Conservation (phyloP, 2,113 vertebrate genomes). For the Plecturocebus donacophilus region DNA sequence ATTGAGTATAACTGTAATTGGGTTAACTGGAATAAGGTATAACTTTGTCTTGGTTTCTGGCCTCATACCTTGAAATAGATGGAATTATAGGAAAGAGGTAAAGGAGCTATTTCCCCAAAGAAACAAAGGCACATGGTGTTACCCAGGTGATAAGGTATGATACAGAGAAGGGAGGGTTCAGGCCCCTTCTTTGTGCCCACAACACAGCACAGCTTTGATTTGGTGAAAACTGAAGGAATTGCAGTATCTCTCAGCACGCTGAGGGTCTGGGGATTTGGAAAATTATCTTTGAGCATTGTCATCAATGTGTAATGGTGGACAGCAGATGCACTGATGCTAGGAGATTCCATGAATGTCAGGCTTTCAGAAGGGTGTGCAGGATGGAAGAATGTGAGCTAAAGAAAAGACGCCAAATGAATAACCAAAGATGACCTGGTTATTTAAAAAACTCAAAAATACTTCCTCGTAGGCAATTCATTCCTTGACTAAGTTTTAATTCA, state of each 20-base stretch:
- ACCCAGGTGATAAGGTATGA: background rate
- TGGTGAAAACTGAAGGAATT: background rate
- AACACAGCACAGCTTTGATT: background rate
- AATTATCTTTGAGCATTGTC: background rate
- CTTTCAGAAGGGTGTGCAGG: background rate
- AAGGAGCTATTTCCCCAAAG: background rate
- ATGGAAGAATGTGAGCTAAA: background rate
- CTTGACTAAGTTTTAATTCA: background rate
- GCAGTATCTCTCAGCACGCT: background rate
- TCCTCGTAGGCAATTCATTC: background rate
- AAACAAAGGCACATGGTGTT: background rate
- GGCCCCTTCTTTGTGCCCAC: too few relatives aligned
- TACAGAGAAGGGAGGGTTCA: background rate
- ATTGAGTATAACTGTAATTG: background rate
- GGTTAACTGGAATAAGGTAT: background rate
- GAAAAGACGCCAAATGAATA: background rate
- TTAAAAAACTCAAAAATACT: background rate
- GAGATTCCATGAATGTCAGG: background rate
- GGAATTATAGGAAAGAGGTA: background rate
- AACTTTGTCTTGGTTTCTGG: background rate
- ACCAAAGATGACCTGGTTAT: background rate
- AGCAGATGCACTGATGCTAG: background rate
- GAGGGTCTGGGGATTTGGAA: background rate
- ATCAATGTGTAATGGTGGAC: background rate
- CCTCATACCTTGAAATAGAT: background rate